Evolutionary conservation across 1,140 invertebrate species (phyloP).

Genomic region (Oryctes rhinoceros): DNA sequence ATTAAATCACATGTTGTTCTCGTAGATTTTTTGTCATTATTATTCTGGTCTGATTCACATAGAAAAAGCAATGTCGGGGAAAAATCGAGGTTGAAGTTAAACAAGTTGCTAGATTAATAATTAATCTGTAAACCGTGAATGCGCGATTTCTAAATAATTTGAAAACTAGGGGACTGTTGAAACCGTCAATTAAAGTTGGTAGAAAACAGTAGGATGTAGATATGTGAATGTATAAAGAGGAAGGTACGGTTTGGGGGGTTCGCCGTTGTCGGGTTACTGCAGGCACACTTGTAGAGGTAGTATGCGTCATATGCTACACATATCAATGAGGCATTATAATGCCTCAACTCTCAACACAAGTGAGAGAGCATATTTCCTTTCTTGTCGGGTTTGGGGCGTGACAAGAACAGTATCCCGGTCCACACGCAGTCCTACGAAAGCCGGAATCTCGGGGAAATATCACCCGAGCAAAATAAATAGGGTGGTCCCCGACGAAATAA

Average conservation of each 20-base stretch:
- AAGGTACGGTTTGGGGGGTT: not conserved
- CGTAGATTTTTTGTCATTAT: constrained; percentile 1
- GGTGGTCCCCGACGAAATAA: not conserved
- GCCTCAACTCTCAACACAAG: constrained; percentile 25
- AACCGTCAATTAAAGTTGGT: not conserved
- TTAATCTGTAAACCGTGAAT: not conserved
- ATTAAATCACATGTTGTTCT: constrained; percentile 14
- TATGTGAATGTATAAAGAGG: not conserved
- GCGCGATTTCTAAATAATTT: too few species aligned
- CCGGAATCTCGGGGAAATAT: constrained; percentile 28
- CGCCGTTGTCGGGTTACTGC: constrained; percentile 37
- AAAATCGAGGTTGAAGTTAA: not conserved
- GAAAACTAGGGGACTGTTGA: not conserved
- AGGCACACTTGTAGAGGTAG: constrained; percentile 38
- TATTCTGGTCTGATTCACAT: not conserved
- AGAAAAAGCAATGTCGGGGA: not conserved
- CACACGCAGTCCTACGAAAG: not conserved
- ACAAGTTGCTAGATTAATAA: too few species aligned
- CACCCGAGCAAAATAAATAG: constrained; percentile 25
- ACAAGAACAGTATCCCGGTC: constrained; percentile 41
- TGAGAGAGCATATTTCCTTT: constrained; percentile 46
- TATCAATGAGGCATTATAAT: constrained; percentile 48
- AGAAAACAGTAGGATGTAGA: not conserved
- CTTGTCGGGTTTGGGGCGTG: constrained; percentile 43
- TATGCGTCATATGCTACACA: constrained; percentile 46